phyloP scores from a whole-genome alignment of 2,888 invertebrate species.

The Nomada ferruginata region DNA sequence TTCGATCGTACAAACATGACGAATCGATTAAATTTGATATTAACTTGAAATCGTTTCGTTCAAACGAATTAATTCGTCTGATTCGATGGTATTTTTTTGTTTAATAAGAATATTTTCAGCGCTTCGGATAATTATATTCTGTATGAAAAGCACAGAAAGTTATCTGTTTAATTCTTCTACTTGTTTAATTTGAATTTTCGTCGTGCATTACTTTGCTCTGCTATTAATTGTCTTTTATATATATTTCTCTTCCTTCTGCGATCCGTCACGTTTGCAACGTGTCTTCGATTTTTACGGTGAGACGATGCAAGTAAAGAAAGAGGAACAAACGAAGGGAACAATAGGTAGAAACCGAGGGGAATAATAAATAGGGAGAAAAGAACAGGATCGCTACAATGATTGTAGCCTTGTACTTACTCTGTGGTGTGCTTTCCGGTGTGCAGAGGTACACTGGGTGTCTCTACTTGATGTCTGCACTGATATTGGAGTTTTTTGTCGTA shows the following conservation, averaged over 20 bases:
- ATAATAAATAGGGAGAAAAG: conserved; percentile 7
- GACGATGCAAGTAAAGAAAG: conserved; percentile 9
- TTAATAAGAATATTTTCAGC: too few species aligned
- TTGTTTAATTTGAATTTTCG: too few species aligned
- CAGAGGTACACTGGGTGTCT: conserved; percentile 80
- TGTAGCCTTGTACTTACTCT: conserved; percentile 76
- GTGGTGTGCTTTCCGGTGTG: conserved; percentile 79
- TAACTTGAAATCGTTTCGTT: not conserved
- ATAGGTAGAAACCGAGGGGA: conserved; percentile 38
- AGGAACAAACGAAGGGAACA: conserved; percentile 23
- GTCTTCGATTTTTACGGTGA: conserved; percentile 27
- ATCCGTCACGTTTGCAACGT: conserved; percentile 52
- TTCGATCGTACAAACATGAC: conserved; percentile 47
- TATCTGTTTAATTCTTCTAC: too few species aligned
- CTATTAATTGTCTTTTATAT: too few species aligned
- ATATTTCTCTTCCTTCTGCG: not conserved
- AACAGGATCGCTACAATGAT: conserved; percentile 72
- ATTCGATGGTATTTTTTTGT: too few species aligned
- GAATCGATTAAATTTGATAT: not conserved
- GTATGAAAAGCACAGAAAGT: too few species aligned
- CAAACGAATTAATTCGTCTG: too few species aligned
- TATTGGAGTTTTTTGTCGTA: conserved; percentile 80
- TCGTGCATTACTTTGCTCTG: too few species aligned
- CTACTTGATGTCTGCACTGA: conserved; percentile 80
- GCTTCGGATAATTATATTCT: too few species aligned